These are phyloP conservation scores for Trachelus iudaicus DNA, from an alignment of 2,888 invertebrate species.

Conservation along the genomic window DNA sequence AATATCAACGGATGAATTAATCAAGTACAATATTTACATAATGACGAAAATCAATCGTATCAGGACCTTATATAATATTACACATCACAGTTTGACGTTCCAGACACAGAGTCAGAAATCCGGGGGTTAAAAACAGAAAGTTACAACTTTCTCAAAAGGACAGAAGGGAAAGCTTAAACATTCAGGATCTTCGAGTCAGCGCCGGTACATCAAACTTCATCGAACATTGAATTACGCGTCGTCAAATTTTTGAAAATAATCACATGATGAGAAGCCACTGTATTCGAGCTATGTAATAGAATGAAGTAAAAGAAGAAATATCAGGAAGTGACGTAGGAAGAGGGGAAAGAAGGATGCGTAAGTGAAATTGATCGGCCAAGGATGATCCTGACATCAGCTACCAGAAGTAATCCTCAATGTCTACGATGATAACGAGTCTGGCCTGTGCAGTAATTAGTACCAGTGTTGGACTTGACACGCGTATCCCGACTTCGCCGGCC, in stretches of 20 bases:
- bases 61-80: neutral
- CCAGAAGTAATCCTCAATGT: neutral
- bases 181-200: neutral
- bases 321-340: neutral
- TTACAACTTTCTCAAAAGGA: neutral
- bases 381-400: neutral
- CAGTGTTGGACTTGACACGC: neutral
- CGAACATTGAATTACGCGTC: neutral
- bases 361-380: neutral
- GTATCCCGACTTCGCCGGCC: neutral
- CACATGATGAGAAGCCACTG: neutral
- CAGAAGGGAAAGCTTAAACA: neutral
- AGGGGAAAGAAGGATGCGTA: neutral
- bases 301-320: neutral
- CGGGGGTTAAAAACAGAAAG: neutral
- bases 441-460: neutral
- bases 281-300: neutral
- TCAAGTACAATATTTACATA: slow-evolving; percentile 1
- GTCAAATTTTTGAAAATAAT: neutral
- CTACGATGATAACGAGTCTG: neutral
- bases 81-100: neutral
- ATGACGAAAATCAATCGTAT: slow-evolving; percentile 6
- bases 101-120: neutral
- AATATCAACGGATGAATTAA: neutral
- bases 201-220: neutral